Evolutionary conservation across 2,888 invertebrate genomes (phyloP), one percentile per base, ranked within the genome.

Genomic region (Drosophila neotestacea): DNA sequence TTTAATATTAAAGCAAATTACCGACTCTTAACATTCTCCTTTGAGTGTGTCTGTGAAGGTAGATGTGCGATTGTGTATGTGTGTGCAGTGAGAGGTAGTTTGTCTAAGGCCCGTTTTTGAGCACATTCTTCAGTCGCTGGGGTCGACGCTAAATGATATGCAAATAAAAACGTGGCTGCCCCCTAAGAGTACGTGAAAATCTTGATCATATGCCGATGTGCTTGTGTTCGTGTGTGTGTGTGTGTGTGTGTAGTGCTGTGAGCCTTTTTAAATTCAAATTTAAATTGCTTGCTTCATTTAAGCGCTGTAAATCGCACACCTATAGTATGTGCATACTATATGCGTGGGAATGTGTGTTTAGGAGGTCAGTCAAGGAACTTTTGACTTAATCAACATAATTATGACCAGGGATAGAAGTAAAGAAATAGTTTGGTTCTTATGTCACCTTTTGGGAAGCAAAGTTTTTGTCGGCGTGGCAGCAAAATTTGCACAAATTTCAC

Each of bases 1-100:
- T 85, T 89, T 85, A 85, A 85, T 88, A 85, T 85, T 88, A 87
- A 85, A 81, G 89, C 85, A 85, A 88, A 85, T 85, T 87, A 85
- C 84, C 71, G 70, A 65, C 82, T 47, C 54, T 54, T 54, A 36
- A 39, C 47, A 32, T 48, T 47, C 54, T 13, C 28, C 32, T 38
- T 28, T 46, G 32, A 62, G 55, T 48, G 42, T 36, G 44, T 54
- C 42, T 16, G 41, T 39, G 56, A 27, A 32, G 22, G 36, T n/a
- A 54, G 22, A 44, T 42, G 44, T 48, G 22, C 27, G 51, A 59
- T 47, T 48, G 48, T 13, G 59, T 10, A 34, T 11, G 39, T 39
- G 38, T 60, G 52, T 70, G 63, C 68, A 83, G 66, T 54, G 60
- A 61, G 75, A 64, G 80, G 83, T 68, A 83, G 83, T 82, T 76